A percentile compares a stretch with the other conserved stretches of the same genome.
Conservation (phyloP, 2,888 invertebrate species). For the Xylota segnis region DNA sequence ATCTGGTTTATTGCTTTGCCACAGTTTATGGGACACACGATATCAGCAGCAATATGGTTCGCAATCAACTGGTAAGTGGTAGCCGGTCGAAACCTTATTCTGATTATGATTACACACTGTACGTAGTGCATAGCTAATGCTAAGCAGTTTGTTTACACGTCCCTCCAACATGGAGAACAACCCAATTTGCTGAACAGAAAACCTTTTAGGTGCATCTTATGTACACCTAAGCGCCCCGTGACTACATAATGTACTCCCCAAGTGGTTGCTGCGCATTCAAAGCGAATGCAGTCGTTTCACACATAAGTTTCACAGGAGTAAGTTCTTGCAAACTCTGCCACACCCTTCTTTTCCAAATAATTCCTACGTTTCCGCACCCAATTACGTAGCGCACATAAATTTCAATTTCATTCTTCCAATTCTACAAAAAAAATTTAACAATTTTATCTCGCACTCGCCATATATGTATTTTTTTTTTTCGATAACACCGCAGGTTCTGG, state of each 20-base stretch:
- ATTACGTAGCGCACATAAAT: constrained; percentile 33
- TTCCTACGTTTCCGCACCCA: constrained; percentile 44
- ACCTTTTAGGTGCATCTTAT: background rate
- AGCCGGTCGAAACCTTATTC: too few relatives aligned
- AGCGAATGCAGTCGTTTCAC: constrained; percentile 27
- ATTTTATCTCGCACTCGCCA: background rate
- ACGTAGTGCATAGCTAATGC: too few relatives aligned
- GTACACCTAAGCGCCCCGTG: too few relatives aligned
- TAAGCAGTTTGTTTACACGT: too few relatives aligned
- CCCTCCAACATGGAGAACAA: too few relatives aligned
- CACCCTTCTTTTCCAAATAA: constrained; percentile 59
- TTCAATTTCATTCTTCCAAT: background rate
- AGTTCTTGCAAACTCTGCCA: constrained; percentile 61
- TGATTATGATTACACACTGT: too few relatives aligned
- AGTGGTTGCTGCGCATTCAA: constrained; percentile 68
- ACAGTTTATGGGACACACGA: too few relatives aligned
- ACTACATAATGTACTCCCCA: constrained; percentile 10
- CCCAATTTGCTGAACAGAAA: background rate
- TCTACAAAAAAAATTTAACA: background rate
- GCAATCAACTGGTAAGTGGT: too few relatives aligned
- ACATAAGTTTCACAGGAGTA: constrained; percentile 33
- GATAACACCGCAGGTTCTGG: background rate
- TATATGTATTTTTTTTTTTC: background rate
- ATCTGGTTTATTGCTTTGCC: too few relatives aligned
- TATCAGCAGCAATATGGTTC: too few relatives aligned